Percentiles rank a stretch among this genome's conserved stretches.
Conservation (phyloP, 2,797 vertebrate species). For the Girardinus metallicus region DNA sequence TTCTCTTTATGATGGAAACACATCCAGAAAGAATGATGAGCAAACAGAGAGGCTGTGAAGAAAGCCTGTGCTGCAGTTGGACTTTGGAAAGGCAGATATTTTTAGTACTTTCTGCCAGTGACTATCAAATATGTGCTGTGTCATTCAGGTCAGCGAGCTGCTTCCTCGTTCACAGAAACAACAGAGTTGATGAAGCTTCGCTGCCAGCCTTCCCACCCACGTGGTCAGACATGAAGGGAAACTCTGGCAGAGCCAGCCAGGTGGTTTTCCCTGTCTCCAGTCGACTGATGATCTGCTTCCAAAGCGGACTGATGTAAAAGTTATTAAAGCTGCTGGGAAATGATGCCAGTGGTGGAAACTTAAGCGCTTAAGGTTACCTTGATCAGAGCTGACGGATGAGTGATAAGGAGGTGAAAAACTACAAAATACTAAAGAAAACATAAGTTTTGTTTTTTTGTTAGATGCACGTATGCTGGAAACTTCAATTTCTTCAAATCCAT, state of each 20-base stretch:
- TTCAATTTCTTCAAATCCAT: background rate
- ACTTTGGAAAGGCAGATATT: conserved; percentile 20
- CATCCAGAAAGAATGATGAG: background rate
- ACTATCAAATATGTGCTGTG: conserved; percentile 11
- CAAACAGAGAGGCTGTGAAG: background rate
- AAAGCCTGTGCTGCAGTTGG: conserved; percentile 24
- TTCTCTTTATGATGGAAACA: background rate
- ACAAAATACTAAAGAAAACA: background rate
- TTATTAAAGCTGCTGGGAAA: background rate
- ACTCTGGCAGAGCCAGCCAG: conserved; percentile 3
- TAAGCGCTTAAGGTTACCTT: background rate
- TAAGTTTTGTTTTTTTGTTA: background rate
- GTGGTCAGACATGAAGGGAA: conserved; percentile 30
- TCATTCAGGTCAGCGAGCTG: conserved; percentile 4
- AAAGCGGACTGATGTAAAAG: background rate
- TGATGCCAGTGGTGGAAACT: background rate
- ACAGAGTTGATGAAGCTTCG: conserved; percentile 8
- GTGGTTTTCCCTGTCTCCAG: conserved; percentile 11
- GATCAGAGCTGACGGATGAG: background rate
- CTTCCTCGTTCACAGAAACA: conserved; percentile 27
- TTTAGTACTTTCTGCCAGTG: conserved; percentile 18
- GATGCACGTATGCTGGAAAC: background rate
- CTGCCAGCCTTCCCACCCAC: conserved; percentile 10
- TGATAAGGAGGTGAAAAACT: background rate
- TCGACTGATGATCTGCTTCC: no score